Evolutionary conservation across 2,113 vertebrate genomes (phyloP).

Genomic region (Scomber japonicus): DNA sequence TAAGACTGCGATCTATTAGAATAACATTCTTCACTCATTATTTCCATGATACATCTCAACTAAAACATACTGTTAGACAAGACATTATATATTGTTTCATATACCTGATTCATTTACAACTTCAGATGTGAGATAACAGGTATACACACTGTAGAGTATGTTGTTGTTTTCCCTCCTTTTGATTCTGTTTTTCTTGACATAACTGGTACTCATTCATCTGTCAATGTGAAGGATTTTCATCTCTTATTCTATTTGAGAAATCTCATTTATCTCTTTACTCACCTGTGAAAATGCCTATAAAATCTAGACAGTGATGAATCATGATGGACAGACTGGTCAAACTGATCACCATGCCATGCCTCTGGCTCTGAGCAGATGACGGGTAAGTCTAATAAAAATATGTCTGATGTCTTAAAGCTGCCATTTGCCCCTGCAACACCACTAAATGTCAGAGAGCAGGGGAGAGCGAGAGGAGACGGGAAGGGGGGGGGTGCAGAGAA

Average conservation of each 20-base stretch:
- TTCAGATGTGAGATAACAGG: not conserved
- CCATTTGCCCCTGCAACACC: slow-evolving; percentile 57
- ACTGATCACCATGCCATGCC: slow-evolving; percentile 37
- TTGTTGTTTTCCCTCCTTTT: not conserved
- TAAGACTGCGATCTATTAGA: not conserved
- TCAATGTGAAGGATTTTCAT: slow-evolving; percentile 27
- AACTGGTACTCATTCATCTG: slow-evolving; percentile 22
- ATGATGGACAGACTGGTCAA: slow-evolving; percentile 15
- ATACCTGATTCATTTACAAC: slow-evolving; percentile 13
- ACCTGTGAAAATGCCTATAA: slow-evolving; percentile 22
- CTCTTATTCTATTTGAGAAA: slow-evolving; percentile 41
- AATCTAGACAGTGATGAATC: slow-evolving; percentile 10
- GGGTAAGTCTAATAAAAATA: slow-evolving; percentile 60
- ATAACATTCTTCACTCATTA: not conserved
- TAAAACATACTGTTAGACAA: no score
- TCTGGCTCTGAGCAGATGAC: slow-evolving; percentile 34
- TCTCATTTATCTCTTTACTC: slow-evolving; percentile 19
- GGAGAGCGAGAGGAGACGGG: slow-evolving; percentile 5
- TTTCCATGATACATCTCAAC: not conserved
- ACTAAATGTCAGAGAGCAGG: slow-evolving; percentile 64
- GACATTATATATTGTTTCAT: no score
- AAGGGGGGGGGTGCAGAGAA: not conserved
- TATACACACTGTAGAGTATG: no score
- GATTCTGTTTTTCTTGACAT: slow-evolving; percentile 12
- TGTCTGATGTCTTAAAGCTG: slow-evolving; percentile 55